Evolutionary conservation across 2,113 vertebrate species (phyloP).

Genomic region (Trachemys scripta): DNA sequence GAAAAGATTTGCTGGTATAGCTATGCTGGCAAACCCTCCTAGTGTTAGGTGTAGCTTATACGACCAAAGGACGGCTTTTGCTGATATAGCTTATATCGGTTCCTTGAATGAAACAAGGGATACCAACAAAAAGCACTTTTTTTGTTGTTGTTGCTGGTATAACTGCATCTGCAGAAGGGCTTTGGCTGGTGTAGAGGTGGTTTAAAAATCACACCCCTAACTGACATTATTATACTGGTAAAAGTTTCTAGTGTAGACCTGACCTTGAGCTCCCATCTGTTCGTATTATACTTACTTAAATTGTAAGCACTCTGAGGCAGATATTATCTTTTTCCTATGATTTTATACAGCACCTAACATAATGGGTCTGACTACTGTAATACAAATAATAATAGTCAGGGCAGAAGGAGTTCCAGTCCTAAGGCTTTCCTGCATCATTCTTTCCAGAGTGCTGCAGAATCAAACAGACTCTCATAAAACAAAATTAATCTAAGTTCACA

Average conservation of each 20-base stretch:
- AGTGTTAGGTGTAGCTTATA: fast-evolving
- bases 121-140: background rate
- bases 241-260: background rate
- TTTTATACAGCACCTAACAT: background rate
- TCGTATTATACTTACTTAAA: fast-evolving
- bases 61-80: background rate
- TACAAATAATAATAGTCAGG: background rate
- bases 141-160: background rate
- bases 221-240: fast-evolving
- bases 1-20: background rate
- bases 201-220: background rate
- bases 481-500: background rate
- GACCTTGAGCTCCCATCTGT: background rate
- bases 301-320: background rate
- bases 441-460: background rate
- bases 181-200: too few relatives aligned
- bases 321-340: background rate
- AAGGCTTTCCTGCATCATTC: fast-evolving
- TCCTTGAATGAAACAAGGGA: background rate
- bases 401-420: background rate
- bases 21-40: background rate
- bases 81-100: background rate
- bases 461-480: background rate
- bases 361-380: background rate
- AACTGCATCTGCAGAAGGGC: too few relatives aligned